Evolutionary conservation across 1,140 invertebrate genomes (phyloP), one percentile per base, ranked within the genome.

Genomic region (Trichonephila inaurata): DNA sequence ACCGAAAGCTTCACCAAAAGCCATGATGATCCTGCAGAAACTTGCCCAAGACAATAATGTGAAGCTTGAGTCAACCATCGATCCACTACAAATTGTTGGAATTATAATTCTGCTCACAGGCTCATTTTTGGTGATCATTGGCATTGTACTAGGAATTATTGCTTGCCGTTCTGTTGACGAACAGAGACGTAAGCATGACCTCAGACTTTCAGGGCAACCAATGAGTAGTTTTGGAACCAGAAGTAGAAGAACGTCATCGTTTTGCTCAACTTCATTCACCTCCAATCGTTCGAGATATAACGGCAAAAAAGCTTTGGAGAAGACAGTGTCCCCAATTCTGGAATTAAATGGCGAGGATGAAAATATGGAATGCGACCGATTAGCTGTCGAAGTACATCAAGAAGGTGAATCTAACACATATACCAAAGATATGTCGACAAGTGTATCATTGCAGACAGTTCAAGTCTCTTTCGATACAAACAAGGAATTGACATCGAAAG

Each of bases 41-140:
- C 21, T 89, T 4, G 16, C 92, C 19, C 18, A 28, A 8, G 61
- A 72, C 19, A 14, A 64, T 10, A 24, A 89, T 5, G 24, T 89
- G 6, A n/a, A 69, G 14, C 10, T 92, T 12, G 40, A 89, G 18
- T 33, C 44, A 10, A 3, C 44, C 6, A 60, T 94, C 8, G 90
- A 94, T 86, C 91, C 94, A 24, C 6, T 85, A 28, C 72, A 89
- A 72, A 69, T 90, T 2, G 87, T 94, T 33, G 94, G 94, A 5
- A 77, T 91, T 21, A 94, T 92, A 0, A 77, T 94, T 5, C 51
- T 94, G 6, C 8, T 92, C 5, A 85, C 94, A 28, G 94, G 94
- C 0, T 40, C 69, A 10, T 58, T 94, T 44, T 40, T 94, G 21
- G 90, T 94, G 6, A 18, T 92, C 21, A 69, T 94, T 8, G 94